These are phyloP conservation scores for Ophioderma brevispina DNA, from an alignment of 35 echinoderm and acorn worm species.

Conservation along the genomic window DNA sequence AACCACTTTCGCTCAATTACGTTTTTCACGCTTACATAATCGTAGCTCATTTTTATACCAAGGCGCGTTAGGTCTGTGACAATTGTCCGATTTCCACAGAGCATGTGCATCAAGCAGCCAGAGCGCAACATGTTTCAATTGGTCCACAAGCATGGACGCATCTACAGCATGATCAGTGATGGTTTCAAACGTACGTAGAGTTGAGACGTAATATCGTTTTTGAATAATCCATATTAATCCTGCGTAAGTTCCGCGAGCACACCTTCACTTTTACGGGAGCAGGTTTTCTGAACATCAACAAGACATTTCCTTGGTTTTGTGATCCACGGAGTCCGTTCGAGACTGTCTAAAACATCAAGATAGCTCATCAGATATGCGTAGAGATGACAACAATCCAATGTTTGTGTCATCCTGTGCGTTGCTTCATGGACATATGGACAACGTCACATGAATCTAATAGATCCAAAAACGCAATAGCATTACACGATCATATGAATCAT, in stretches of 20 bases:
- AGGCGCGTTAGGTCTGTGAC: background rate
- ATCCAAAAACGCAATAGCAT: constrained; percentile 4
- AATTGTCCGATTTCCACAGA: background rate
- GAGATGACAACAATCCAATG: constrained; percentile 45
- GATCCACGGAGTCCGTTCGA: constrained; percentile 41
- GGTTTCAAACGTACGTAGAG: background rate
- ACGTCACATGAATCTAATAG: constrained; percentile 17
- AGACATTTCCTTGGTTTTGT: constrained; percentile 31
- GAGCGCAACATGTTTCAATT: background rate
- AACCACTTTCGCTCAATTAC: background rate
- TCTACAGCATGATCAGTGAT: background rate
- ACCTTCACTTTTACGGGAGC: constrained; percentile 7
- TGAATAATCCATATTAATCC: background rate
- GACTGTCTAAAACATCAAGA: constrained; percentile 21
- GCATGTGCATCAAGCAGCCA: background rate
- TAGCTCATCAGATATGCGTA: constrained; percentile 24
- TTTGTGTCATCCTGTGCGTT: constrained; percentile 34
- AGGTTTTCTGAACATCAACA: constrained; percentile 27
- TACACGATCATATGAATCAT: background rate
- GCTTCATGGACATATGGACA: constrained; percentile 35
- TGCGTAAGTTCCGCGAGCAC: background rate
- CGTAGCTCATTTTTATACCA: background rate
- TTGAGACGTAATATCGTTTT: background rate
- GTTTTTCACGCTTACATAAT: background rate
- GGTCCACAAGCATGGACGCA: background rate